Base-by-base conservation (phyloP, 2,888 invertebrate genomes). In the Caradrina clavipalpis region DNA sequence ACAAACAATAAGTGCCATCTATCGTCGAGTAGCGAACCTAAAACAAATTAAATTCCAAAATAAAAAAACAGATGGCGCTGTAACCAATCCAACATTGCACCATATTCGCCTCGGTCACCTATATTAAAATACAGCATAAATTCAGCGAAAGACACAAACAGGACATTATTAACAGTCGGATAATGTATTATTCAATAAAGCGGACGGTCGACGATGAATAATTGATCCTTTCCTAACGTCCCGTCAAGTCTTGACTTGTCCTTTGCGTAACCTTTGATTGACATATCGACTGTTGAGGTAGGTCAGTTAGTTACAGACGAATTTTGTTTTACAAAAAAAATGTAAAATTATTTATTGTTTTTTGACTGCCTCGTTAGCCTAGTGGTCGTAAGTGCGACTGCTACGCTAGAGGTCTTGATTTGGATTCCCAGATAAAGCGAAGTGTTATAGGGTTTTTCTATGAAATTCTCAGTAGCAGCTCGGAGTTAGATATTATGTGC, bases 101-200 rank as follows among this genome's bases (percentile, higher is more conserved):
- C 1, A 19, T 10, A 19, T 0, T 13, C 15, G 5, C 10, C 1
- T 19, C 26, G 21, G 22, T 50, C 35, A 56, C 19, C 21, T 21
- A 3, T 13, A 35, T 50, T 60, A 67, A 58, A 64, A 69, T 56
- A 51, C 59, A 21, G 60, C 26, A 55, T 54, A 79, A 63, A 39
- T 11, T n/a, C 65, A 35, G 5, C 19, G 63, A 63, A 53, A 61
- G 57, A 65, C 35, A 67, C 63, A 63, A 68, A 75, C 82, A 79
- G 73, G 84, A 82, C 65, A 60, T 69, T 17, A 63, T 79, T 82
- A 69, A 49, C 39, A 72, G 58, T 35, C 71, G 50, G 21, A 68
- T 66, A 55, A 83, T 83, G 78, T 76, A 65, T 81, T 73, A 82
- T 81, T 81, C 82, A 83, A n/a, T 5, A 55, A 60, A 51, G 71